Evolutionary conservation across 2,113 vertebrate genomes (phyloP), one percentile per base, ranked within the genome.

Genomic region (Syngnathus floridae): DNA sequence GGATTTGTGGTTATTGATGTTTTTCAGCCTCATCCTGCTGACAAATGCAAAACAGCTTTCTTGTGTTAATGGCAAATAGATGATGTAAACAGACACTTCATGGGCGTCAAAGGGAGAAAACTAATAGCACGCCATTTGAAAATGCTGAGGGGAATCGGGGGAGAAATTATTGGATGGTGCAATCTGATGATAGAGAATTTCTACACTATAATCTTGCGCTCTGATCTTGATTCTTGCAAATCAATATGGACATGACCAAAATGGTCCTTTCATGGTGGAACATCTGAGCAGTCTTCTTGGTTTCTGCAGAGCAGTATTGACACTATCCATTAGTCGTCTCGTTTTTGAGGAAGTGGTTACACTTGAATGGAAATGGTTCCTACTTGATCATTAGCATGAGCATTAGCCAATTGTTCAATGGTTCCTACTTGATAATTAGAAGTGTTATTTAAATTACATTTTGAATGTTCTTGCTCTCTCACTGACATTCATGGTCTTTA

Each of bases 1-100:
- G 74, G 75, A 84, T 86, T 87, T 83, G 77, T 81, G 73, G 67
- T 62, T 81, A 83, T 89, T 84, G 85, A 86, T 87, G 82, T 78
- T 82, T 81, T 85, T 73, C 77, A 8, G 81, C 77, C 64, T 77
- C 69, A 62, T 88, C 88, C 74, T 82, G 87, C 88, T 89, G 88
- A 90, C 83, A 68, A 78, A 89, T 79, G 81, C 63, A 81, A 82
- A 87, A 75, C 67, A 78, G 72, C 77, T 73, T 78, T 74, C 79
- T 66, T 67, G 66, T 69, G 81, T 41, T 81, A 70, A 81, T 74
- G 70, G 77, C 51, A 70, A 75, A 71, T 77, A 75, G 58, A 76
- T 72, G 76, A 81, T 72, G 81, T 67, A 49, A 72, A 82, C 71
- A 78, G 66, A 88, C 84, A 82, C 77, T 86, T 88, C 78, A 86